Evolutionary conservation across 2,113 vertebrate genomes (phyloP), one percentile per base, ranked within the genome.

Genomic region (Sebastes schlegelii): DNA sequence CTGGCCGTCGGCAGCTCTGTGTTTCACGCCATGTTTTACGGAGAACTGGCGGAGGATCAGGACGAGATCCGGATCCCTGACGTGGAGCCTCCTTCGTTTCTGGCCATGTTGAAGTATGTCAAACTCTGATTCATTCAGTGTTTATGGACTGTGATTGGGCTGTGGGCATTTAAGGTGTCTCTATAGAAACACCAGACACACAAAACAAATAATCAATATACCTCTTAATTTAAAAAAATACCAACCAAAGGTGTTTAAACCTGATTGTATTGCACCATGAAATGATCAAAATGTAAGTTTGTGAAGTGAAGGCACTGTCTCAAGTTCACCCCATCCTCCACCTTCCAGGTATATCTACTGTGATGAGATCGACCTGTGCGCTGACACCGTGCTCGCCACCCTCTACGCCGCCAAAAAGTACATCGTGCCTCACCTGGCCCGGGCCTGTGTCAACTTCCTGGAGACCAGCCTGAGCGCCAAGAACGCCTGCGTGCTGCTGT

Each of bases 371-470:
- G 98, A 99, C 91, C 91, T 99, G 92, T 98, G 97, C 5, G 98
- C 98, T 0, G 98, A 99, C 91, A 99, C 98, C 0, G 98, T 99
- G 9, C 94, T 99, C 84, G 98, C 98, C 74, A 99, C 98, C 4
- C 96, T 99, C n/a, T 99, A 99, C 51, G 98, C 98, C 19, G 98
- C 98, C 88, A 99, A 99, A 90, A 99, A 99, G 74, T 99, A 99
- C 94, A 99, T 99, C 0, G 98, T 99, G 57, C 98, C 98, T 86
- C 98, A 99, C 83, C 95, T 99, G 42, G 98, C 98, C 34, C 96
- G 98, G 0, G 98, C 98, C 72, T 99, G 98, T 0, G 98, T 99
- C 65, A 97, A 95, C 94, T 99, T 99, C 93, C 96, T 99, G 71
- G 98, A 99, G 94, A 99, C 98, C 1, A 99, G 98, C 69, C 95